phyloP scores from a whole-genome alignment of 2,888 invertebrate species.

The Odiellus spinosus region DNA sequence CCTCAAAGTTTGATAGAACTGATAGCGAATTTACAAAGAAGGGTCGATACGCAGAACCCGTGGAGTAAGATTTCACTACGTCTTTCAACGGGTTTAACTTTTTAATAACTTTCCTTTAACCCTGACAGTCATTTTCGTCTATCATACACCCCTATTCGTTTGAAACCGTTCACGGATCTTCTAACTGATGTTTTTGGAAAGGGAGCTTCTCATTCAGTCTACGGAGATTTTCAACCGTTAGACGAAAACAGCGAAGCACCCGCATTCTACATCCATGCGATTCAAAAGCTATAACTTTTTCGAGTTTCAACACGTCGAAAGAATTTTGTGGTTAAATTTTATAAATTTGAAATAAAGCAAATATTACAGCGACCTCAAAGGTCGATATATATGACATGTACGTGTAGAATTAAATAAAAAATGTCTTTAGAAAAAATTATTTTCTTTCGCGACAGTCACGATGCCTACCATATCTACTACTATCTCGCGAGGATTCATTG shows the following conservation, averaged over 20 bases:
- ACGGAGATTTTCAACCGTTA: slow-evolving; percentile 62
- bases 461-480: no score
- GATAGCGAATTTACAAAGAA: slow-evolving; percentile 20
- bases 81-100: not conserved
- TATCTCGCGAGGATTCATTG: no score
- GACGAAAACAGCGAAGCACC: slow-evolving; percentile 40
- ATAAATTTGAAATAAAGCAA: no score
- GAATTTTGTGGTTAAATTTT: no score
- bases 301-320: no score
- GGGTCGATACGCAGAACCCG: slow-evolving; percentile 17
- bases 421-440: no score
- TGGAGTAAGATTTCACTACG: slow-evolving; percentile 15
- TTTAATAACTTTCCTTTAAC: slow-evolving; percentile 3
- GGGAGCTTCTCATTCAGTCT: slow-evolving; percentile 49
- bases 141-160: slow-evolving; percentile 70
- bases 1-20: slow-evolving; percentile 16
- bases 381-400: no score
- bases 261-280: slow-evolving; percentile 68
- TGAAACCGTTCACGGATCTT: slow-evolving; percentile 52
- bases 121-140: slow-evolving; percentile 56
- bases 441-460: no score
- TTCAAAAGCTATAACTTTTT: slow-evolving; percentile 42
- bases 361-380: no score
- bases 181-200: slow-evolving; percentile 51
- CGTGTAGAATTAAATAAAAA: no score